Percentiles rank a stretch among this genome's conserved stretches.
phyloP scores from a whole-genome alignment of 2,888 invertebrate genomes.

The Drosophila neonasuta region DNA sequence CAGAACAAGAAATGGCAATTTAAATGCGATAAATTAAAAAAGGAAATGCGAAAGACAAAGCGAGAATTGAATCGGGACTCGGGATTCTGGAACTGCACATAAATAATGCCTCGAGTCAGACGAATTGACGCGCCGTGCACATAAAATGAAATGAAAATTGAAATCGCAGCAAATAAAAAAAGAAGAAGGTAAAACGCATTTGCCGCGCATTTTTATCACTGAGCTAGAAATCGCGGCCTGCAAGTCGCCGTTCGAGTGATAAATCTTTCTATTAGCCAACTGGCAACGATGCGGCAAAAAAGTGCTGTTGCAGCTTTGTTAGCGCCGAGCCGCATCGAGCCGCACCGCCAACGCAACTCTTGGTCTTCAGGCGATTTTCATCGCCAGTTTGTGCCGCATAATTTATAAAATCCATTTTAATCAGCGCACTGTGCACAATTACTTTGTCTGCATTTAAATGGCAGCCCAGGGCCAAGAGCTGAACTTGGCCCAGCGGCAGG shows the following conservation, averaged over 20 bases:
- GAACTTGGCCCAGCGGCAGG: conserved; percentile 75
- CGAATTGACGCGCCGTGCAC: conserved; percentile 65
- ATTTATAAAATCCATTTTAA: conserved; percentile 79
- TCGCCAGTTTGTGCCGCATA: conserved; percentile 64
- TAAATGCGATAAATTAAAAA: conserved; percentile 73
- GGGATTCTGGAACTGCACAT: conserved; percentile 42
- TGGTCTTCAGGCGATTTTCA: conserved; percentile 71
- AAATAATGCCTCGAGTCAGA: conserved; percentile 59
- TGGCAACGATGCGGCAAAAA: conserved; percentile 15
- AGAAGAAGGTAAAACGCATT: conserved; percentile 27
- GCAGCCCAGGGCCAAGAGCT: conserved; percentile 49
- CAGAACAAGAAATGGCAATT: conserved; percentile 74
- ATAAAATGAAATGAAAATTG: conserved; percentile 77
- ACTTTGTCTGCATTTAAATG: conserved; percentile 81
- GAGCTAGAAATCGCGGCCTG: conserved; percentile 51
- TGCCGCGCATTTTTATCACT: conserved; percentile 45
- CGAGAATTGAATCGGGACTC: conserved; percentile 39
- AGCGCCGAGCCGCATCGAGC: conserved; percentile 8
- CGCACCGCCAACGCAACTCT: conserved; percentile 27
- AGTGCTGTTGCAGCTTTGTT: conserved; percentile 23
- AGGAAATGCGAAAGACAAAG: conserved; percentile 59
- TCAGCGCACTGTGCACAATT: conserved; percentile 76
- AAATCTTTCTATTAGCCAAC: conserved; percentile 80
- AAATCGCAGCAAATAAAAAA: conserved; percentile 56
- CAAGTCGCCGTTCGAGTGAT: conserved; percentile 62